Evolutionary conservation across 2,888 invertebrate genomes (phyloP), one percentile per base, ranked within the genome.

Genomic region (Agelastica alni): DNA sequence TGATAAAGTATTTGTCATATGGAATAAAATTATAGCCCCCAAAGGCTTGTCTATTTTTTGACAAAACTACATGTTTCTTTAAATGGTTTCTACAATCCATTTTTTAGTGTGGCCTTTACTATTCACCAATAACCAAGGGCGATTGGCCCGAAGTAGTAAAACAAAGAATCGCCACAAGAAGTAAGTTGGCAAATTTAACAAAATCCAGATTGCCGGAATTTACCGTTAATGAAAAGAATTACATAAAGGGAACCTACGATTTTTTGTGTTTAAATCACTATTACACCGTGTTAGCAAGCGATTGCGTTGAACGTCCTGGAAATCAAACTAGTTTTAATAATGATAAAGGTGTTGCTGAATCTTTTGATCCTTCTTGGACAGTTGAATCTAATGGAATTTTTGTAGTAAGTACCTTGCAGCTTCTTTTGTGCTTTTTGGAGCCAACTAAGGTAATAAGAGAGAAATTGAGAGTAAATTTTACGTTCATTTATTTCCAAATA

Each of bases 221-320:
- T 65, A 84, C 83, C 0, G 14, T 65, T 0, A 77, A 82, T 16
- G 87, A 89, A 76, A 77, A 87, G 2, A 69, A 76, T 4, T 75
- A 77, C 47, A 82, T 90, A 18, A 75, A 74, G 17, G 84, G 81
- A 0, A 83, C 88, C 0, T 79, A 79, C 1, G 91, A 92, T 70
- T 89, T 87, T 73, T 78, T 91, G 51, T 89, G 88, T 1, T 72
- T 91, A n/a, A 91, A 91, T 70, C 47, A 53, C 9, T 92, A 92
- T 69, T 28, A 17, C 13, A 47, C 37, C n/a, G n/a, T n/a, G 3
- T 18, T 47, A 26, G 47, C 31, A 9, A 42, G 37, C 2, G 49
- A 45, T 10, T 53, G 45, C 6, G 39, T 18, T 9, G 20, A 28
- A 26, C 39, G 12, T 9, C 20, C 26, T n/a, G 2, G 2, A n/a